A percentile compares a stretch with the other conserved stretches of the same genome.
These are phyloP conservation scores for Cuniculus paca DNA, from an alignment of 2,797 vertebrate species.

Conservation along the genomic window DNA sequence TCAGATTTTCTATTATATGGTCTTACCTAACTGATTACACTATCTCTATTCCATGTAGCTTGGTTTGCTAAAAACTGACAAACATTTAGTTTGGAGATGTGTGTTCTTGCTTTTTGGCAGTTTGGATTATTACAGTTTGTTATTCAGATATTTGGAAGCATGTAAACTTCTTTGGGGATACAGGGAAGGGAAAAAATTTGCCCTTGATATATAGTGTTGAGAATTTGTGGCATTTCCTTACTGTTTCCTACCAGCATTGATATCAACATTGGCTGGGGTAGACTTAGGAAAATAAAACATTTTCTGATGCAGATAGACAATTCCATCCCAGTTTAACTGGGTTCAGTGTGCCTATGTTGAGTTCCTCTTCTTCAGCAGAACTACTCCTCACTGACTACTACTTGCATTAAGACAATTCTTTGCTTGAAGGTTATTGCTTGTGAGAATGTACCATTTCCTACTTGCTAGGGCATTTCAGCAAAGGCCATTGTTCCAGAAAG, in stretches of 20 bases:
- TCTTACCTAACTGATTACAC: not conserved
- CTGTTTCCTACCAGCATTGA: not conserved
- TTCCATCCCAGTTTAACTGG: not conserved
- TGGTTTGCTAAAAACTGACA: not conserved
- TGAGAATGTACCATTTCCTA: slow-evolving; percentile 40
- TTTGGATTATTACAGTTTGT: not conserved
- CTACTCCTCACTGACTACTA: not conserved
- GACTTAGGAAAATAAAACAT: not conserved
- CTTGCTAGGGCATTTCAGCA: slow-evolving; percentile 34
- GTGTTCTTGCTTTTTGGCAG: not conserved
- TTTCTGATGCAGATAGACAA: not conserved
- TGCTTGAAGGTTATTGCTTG: slow-evolving; percentile 1
- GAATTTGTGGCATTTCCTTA: not conserved
- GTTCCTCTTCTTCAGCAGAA: not conserved
- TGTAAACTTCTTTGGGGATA: not conserved
- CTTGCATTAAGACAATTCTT: not conserved
- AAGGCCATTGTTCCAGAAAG: slow-evolving; percentile 49
- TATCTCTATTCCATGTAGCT: not conserved
- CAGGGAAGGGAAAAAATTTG: not conserved
- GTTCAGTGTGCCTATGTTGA: not conserved
- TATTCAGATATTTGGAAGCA: not conserved
- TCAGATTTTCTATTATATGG: not conserved
- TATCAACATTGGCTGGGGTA: not conserved
- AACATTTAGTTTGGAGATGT: not conserved
- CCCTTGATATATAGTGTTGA: not conserved